These are phyloP conservation scores for Andrena hattorfiana DNA, from an alignment of 2,888 invertebrate species.

Conservation along the genomic window DNA sequence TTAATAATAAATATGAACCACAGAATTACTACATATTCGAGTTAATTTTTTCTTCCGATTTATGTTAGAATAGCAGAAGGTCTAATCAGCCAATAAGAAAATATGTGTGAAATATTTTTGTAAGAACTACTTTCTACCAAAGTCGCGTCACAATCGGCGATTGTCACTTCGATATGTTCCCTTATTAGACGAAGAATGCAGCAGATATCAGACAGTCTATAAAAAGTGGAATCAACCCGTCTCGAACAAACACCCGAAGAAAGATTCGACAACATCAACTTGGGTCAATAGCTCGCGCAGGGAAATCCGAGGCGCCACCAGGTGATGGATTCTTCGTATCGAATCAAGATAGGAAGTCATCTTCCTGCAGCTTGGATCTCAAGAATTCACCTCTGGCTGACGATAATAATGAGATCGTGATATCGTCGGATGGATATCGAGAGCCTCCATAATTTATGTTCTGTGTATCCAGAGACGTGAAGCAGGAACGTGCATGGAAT, in stretches of 20 bases:
- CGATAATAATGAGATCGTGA: slow-evolving; percentile 2
- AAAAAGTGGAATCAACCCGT: background rate
- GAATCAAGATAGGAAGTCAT: background rate
- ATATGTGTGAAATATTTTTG: too few species aligned
- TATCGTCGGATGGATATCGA: background rate
- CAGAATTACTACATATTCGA: too few species aligned
- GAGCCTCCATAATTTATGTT: background rate
- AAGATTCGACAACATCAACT: background rate
- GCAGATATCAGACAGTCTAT: background rate
- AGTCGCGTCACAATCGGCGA: too few species aligned
- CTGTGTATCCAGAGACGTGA: background rate
- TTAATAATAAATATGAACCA: too few species aligned
- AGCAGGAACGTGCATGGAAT: background rate
- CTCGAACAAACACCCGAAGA: background rate
- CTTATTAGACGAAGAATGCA: too few species aligned
- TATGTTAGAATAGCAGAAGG: too few species aligned
- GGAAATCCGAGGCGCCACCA: background rate
- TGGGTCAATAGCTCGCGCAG: background rate
- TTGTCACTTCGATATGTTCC: too few species aligned
- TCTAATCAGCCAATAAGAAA: too few species aligned
- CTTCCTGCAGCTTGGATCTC: background rate
- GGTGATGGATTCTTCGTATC: background rate
- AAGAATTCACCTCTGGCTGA: background rate
- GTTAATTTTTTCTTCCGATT: too few species aligned
- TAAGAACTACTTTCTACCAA: too few species aligned